Evolutionary conservation across 1,140 invertebrate species (phyloP).

Genomic region (Luehdorfia chinensis): DNA sequence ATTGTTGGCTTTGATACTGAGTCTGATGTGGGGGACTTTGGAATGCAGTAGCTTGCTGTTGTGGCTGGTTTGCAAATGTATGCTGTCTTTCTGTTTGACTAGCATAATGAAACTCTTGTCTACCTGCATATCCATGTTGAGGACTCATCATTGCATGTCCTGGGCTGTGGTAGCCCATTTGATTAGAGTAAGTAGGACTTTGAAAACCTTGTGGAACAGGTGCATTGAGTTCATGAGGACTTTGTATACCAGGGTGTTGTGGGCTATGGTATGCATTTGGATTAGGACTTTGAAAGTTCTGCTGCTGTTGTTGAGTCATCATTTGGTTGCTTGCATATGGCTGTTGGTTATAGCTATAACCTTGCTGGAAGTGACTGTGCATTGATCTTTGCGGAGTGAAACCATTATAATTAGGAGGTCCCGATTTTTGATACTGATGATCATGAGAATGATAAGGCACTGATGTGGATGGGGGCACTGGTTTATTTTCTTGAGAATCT

Average conservation of each 20-base stretch:
- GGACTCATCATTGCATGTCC: conserved; percentile 66
- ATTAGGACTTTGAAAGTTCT: conserved; percentile 53
- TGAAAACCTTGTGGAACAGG: conserved; percentile 55
- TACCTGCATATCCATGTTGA: conserved; percentile 41
- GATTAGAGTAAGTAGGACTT: conserved; percentile 60
- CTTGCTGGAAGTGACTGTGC: conserved; percentile 55
- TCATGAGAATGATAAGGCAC: conserved; percentile 65
- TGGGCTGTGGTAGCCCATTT: conserved; percentile 62
- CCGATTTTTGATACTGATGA: conserved; percentile 71
- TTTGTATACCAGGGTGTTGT: conserved; percentile 59
- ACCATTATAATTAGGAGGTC: conserved; percentile 52
- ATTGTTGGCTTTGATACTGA: conserved; percentile 59
- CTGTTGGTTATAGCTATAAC: conserved; percentile 54
- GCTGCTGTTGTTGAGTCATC: conserved; percentile 42
- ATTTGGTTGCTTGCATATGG: conserved; percentile 55
- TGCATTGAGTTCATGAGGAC: conserved; percentile 50
- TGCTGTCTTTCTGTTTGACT: conserved; percentile 54
- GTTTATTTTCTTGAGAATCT: conserved; percentile 42
- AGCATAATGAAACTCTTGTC: conserved; percentile 60
- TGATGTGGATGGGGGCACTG: conserved; percentile 31
- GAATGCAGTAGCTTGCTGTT: conserved; percentile 48
- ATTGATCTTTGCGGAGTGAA: conserved; percentile 61
- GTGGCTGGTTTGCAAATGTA: conserved; percentile 65
- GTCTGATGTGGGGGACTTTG: conserved; percentile 65
- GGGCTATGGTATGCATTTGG: conserved; percentile 61